Evolutionary conservation across 1,140 invertebrate species (phyloP).

Genomic region (Oncopeltus fasciatus): DNA sequence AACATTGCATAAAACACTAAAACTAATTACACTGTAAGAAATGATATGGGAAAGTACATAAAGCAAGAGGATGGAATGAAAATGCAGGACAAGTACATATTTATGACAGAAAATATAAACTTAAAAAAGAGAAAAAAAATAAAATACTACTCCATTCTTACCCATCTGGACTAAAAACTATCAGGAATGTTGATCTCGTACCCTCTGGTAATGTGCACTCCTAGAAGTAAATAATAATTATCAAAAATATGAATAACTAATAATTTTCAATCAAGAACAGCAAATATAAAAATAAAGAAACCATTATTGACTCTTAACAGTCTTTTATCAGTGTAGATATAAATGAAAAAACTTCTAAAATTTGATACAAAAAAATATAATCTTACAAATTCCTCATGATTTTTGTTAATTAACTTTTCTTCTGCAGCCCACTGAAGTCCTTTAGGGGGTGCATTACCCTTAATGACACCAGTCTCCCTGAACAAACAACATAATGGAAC

Average conservation of each 20-base stretch:
- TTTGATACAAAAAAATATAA: too few relatives aligned
- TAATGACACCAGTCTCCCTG: slow-evolving; percentile 17
- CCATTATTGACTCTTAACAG: background rate
- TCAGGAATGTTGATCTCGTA: slow-evolving; percentile 63
- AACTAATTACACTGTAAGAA: background rate
- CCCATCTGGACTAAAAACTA: slow-evolving; percentile 77
- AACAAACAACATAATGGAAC: slow-evolving; percentile 14
- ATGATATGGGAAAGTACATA: background rate
- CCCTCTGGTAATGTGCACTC: slow-evolving; percentile 57
- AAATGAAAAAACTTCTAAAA: too few relatives aligned
- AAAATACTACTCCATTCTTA: slow-evolving; percentile 32
- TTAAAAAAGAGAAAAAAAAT: background rate
- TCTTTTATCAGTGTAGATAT: too few relatives aligned
- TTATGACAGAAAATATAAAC: background rate
- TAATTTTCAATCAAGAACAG: background rate
- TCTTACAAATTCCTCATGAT: slow-evolving; percentile 25
- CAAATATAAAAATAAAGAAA: background rate
- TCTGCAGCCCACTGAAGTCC: slow-evolving; percentile 23
- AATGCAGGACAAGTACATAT: slow-evolving; percentile 12
- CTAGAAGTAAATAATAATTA: slow-evolving; percentile 35
- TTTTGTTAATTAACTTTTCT: slow-evolving; percentile 19
- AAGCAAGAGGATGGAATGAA: slow-evolving; percentile 3
- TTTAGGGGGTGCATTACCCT: slow-evolving; percentile 16
- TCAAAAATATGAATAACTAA: slow-evolving; percentile 7
- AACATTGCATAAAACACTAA: background rate